phyloP scores from a whole-genome alignment of 2,888 invertebrate genomes.

The Calameuta idolon region DNA sequence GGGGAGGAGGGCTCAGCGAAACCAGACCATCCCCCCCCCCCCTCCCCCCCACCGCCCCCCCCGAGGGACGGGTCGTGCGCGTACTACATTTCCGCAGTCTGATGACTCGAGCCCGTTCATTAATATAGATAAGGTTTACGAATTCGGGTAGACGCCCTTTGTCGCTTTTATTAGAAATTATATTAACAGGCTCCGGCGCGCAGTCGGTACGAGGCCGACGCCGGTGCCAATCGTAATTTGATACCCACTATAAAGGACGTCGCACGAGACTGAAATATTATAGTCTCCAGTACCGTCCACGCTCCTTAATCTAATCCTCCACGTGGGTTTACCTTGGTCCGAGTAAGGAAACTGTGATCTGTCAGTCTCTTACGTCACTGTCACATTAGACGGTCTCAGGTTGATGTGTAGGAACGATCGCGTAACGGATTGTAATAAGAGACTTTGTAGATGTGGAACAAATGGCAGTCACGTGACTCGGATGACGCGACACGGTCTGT shows the following conservation, averaged over 20 bases:
- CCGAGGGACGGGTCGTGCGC: not conserved
- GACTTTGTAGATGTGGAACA: not conserved
- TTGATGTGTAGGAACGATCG: not conserved
- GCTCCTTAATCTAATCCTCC: not conserved
- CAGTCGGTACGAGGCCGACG: not conserved
- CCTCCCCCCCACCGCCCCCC: too few species aligned
- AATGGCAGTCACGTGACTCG: not conserved
- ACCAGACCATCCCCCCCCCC: too few species aligned
- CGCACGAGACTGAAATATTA: not conserved
- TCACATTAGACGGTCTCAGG: not conserved
- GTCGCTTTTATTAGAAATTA: constrained; percentile 11
- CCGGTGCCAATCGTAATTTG: not conserved
- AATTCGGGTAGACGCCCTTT: constrained; percentile 23
- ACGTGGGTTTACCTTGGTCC: not conserved
- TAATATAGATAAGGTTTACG: constrained; percentile 25
- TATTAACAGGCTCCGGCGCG: not conserved
- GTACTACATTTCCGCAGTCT: constrained; percentile 20
- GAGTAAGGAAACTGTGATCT: not conserved
- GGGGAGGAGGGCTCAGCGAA: not conserved
- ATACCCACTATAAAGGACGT: not conserved
- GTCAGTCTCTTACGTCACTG: not conserved
- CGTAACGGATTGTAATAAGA: not conserved
- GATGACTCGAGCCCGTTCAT: constrained; percentile 23
- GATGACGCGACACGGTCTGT: not conserved
- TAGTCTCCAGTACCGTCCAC: not conserved